Conservation (phyloP, 2,888 invertebrate species). For the Pseudolycoriella hygida region DNA sequence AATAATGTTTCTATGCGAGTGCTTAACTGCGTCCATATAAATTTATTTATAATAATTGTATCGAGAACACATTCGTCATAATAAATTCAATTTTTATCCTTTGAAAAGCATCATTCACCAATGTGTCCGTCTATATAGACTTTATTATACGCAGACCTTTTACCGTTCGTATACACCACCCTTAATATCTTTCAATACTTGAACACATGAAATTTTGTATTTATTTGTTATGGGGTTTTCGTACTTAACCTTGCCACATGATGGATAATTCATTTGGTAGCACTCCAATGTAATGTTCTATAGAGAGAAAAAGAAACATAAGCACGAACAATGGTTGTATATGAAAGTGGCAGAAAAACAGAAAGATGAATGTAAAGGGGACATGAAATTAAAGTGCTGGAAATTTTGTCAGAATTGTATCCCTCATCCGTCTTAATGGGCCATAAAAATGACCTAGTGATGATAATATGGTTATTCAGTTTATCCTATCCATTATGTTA, state of each 20-base stretch:
- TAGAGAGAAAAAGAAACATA: too few relatives aligned
- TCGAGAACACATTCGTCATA: slow-evolving; percentile 3
- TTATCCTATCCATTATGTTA: too few relatives aligned
- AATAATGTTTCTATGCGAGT: not conserved
- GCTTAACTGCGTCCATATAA: slow-evolving; percentile 1
- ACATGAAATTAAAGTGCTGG: not conserved
- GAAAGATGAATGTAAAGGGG: not conserved
- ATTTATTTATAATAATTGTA: slow-evolving; percentile 4
- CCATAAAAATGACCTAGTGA: slow-evolving; percentile 9
- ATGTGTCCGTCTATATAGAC: not conserved
- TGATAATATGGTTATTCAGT: not conserved
- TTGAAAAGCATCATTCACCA: not conserved
- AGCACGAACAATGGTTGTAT: not conserved
- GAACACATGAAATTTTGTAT: not conserved
- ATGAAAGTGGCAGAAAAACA: not conserved
- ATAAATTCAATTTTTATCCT: not conserved
- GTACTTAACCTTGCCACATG: not conserved
- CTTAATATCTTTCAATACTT: too few relatives aligned
- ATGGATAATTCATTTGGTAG: not conserved
- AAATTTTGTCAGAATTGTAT: not conserved
- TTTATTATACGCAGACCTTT: not conserved
- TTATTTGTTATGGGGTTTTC: not conserved
- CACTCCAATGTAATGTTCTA: too few relatives aligned
- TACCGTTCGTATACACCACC: too few relatives aligned
- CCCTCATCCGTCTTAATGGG: slow-evolving; percentile 7